Evolutionary conservation across 2,113 vertebrate genomes (phyloP).

Genomic region (Sinosuthora webbiana): DNA sequence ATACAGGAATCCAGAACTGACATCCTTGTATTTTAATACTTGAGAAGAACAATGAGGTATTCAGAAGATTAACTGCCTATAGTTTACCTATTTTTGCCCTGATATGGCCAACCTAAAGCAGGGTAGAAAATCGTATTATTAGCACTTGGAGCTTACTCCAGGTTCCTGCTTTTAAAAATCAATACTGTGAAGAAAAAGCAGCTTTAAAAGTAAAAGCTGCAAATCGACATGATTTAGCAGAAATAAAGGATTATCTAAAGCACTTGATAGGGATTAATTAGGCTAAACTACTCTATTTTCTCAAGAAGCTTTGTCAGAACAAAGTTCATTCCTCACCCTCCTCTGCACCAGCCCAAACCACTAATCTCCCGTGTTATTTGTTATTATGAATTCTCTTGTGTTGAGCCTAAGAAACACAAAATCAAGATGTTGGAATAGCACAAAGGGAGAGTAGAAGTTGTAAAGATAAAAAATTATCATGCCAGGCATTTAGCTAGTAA

Average conservation of each 20-base stretch:
- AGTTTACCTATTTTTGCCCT: neutral
- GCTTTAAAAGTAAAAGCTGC: neutral
- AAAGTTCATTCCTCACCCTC: neutral
- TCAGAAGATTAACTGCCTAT: neutral
- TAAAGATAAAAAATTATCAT: neutral
- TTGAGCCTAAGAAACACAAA: neutral
- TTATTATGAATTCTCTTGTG: neutral
- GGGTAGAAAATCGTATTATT: neutral
- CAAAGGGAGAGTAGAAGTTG: neutral
- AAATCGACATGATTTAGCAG: neutral
- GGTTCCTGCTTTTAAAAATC: neutral
- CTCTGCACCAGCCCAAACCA: neutral
- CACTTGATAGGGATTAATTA: neutral
- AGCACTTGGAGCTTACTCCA: neutral
- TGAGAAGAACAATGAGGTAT: neutral
- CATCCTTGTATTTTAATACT: neutral
- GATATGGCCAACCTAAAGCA: neutral
- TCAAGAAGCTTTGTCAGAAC: neutral
- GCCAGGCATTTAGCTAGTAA: neutral
- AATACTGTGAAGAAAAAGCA: neutral
- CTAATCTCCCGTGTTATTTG: neutral
- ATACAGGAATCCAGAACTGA: neutral
- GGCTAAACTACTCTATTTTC: neutral
- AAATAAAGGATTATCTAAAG: slow-evolving; percentile 18
- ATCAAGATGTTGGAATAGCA: neutral